Evolutionary conservation across 1,140 invertebrate species (phyloP).

Genomic region (Antheraea mylitta): DNA sequence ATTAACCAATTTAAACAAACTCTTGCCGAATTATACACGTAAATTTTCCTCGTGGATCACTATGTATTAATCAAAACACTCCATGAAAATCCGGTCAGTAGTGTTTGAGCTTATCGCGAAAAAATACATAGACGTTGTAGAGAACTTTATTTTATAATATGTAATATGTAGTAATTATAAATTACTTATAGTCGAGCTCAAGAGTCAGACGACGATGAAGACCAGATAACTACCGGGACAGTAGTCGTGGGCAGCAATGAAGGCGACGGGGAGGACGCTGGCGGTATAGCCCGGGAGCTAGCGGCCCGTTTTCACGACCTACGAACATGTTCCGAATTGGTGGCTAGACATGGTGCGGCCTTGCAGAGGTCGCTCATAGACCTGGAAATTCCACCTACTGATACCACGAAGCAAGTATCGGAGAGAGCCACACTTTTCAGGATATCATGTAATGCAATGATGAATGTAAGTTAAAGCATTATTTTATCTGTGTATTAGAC

Average conservation of each 20-base stretch:
- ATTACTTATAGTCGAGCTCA: slow-evolving; percentile 76
- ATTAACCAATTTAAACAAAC: too few relatives aligned
- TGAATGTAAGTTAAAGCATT: slow-evolving; percentile 87
- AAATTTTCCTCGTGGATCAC: too few relatives aligned
- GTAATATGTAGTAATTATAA: too few relatives aligned
- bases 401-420: slow-evolving; percentile 86
- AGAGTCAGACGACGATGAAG: slow-evolving; percentile 91
- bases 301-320: slow-evolving; percentile 88
- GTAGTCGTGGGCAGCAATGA: slow-evolving; percentile 44
- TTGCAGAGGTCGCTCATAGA: slow-evolving; percentile 92
- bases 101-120: too few relatives aligned
- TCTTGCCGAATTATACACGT: too few relatives aligned
- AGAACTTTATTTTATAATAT: too few relatives aligned
- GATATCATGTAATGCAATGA: slow-evolving; percentile 97
- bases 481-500: too few relatives aligned
- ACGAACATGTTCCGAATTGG: slow-evolving; percentile 93
- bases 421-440: slow-evolving; percentile 95
- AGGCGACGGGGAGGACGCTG: slow-evolving; percentile 78
- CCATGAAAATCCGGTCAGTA: too few relatives aligned
- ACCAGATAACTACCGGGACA: slow-evolving; percentile 80
- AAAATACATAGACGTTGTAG: too few relatives aligned
- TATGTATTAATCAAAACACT: too few relatives aligned
- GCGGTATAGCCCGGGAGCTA: slow-evolving; percentile 80
- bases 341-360: slow-evolving; percentile 91
- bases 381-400: slow-evolving; percentile 82